These are phyloP conservation scores for Callinectes sapidus DNA, from an alignment of 2,888 invertebrate genomes.

Conservation along the genomic window DNA sequence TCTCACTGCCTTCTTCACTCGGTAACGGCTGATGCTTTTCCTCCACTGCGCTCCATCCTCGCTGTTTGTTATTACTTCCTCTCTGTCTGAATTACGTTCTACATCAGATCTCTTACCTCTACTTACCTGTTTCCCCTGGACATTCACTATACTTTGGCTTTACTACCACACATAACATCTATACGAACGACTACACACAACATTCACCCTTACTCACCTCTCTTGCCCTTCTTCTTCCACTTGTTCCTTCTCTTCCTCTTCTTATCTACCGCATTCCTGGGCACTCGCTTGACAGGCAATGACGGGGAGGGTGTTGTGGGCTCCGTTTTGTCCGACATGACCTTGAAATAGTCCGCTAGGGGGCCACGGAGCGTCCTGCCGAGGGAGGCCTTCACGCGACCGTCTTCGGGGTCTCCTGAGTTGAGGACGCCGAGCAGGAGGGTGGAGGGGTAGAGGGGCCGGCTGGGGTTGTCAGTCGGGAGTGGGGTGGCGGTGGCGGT, in stretches of 20 bases:
- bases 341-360: slow-evolving; percentile 63
- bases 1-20: too few species aligned
- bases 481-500: neutral
- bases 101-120: neutral
- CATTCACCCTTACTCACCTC: slow-evolving; percentile 54
- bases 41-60: too few species aligned
- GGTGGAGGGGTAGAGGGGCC: neutral
- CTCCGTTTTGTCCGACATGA: slow-evolving; percentile 38
- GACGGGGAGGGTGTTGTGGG: neutral
- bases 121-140: neutral
- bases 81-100: neutral
- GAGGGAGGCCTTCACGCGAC: slow-evolving; percentile 19
- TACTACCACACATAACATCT: neutral
- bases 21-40: too few species aligned
- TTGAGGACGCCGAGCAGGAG: slow-evolving; percentile 25
- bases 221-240: slow-evolving; percentile 64
- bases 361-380: slow-evolving; percentile 59
- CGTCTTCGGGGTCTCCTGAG: neutral
- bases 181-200: neutral
- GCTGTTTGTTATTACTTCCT: too few species aligned
- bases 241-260: slow-evolving; percentile 63
- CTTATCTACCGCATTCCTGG: slow-evolving; percentile 51
- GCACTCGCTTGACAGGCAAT: slow-evolving; percentile 31
- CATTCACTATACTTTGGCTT: neutral
- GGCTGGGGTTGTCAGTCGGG: neutral